A percentile compares a stretch with the other conserved stretches of the same genome.
Conservation (phyloP, 2,113 vertebrate genomes). For the Theristicus caerulescens region DNA sequence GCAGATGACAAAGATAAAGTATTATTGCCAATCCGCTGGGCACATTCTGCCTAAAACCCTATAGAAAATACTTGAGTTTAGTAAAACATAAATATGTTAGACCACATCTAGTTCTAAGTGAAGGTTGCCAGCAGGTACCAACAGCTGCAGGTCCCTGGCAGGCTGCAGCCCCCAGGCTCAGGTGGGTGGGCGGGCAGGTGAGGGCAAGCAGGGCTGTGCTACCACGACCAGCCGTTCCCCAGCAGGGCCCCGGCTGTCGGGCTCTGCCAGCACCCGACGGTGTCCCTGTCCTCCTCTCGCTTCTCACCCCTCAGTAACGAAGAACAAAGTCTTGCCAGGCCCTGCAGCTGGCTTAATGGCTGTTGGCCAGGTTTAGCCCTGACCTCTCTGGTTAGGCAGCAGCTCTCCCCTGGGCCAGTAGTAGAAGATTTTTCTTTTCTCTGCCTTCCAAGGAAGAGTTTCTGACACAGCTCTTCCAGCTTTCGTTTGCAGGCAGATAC, state of each 20-base stretch:
- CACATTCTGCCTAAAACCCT: neutral
- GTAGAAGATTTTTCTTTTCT: neutral
- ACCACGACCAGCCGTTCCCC: neutral
- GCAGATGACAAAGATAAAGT: neutral
- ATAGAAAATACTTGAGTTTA: neutral
- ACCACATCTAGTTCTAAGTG: neutral
- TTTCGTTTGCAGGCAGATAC: neutral
- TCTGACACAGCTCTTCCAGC: neutral
- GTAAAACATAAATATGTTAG: neutral
- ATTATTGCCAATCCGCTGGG: neutral
- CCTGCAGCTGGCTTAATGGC: neutral
- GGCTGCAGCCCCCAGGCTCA: neutral
- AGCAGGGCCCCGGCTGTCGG: accelerated
- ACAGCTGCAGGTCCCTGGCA: accelerated
- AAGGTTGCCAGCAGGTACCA: neutral
- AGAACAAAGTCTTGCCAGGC: neutral
- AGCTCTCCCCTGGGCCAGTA: neutral
- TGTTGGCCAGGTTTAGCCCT: neutral
- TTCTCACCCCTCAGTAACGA: neutral
- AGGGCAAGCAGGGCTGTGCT: accelerated
- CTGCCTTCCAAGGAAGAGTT: neutral
- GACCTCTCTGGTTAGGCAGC: neutral
- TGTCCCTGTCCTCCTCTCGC: neutral
- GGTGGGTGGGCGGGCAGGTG: neutral
- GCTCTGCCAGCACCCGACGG: accelerated